Base-by-base conservation (phyloP, 2,113 vertebrate genomes). In the Capreolus pygargus region DNA sequence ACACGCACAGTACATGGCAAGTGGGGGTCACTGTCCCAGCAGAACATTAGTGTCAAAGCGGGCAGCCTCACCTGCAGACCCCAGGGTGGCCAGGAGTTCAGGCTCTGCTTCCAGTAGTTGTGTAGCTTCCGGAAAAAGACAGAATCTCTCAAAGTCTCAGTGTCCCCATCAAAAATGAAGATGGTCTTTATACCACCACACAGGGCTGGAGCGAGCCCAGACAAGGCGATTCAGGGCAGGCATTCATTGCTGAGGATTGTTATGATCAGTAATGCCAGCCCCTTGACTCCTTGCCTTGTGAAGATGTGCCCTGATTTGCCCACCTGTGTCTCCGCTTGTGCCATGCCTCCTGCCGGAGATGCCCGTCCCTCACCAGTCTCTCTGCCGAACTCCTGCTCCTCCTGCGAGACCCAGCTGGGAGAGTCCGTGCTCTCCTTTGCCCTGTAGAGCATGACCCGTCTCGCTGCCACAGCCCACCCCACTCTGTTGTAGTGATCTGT, bases 191-290 rank as follows among this genome's bases (percentile, higher is more conserved):
- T 6, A 0, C 45, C 23, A 15, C 55, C 45, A 1, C 33, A 1
- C 19, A 3, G 78, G 16, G 6, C 28, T 23, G 0, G 9, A 11
- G 15, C 3, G 3, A 47, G 61, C 15, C 0, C 10, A n/a, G 45
- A 19, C 43, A 2, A 78, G 12, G 19, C 4, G 0, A 0, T 6
- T 3, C 13, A 5, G 4, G 2, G 9, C 6, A 2, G 13, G 4
- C 4, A 0, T 4, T 23, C 0, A 0, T 16, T 3, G 30, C 28
- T 39, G 8, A 1, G 27, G 33, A 14, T 1, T 1, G 6, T 23
- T 45, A 19, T 0, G 2, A 30, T 45, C 19, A 3, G 0, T 50
- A 13, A 50, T 2, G 10, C 30, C 23, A 4, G n/a, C 84, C 43
- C 39, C 27, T 7, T 7, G 0, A 3, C 43, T 10, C 23, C 27